These are phyloP conservation scores for Zenarchopterus dispar DNA, from an alignment of 2,797 vertebrate genomes.

Conservation along the genomic window DNA sequence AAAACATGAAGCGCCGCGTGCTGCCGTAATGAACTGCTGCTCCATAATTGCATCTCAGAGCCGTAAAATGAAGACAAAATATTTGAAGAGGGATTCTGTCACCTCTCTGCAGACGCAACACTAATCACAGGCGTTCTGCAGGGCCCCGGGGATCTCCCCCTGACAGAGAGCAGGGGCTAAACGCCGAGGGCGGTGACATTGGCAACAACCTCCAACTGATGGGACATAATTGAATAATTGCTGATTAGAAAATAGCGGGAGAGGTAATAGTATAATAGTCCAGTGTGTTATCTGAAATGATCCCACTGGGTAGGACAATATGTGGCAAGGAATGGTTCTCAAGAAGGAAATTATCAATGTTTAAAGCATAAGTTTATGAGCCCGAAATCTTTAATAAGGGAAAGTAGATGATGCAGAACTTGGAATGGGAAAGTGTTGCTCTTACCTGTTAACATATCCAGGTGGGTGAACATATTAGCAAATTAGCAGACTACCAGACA, in stretches of 20 bases:
- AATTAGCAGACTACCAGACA: slow-evolving; percentile 3
- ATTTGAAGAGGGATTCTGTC: slow-evolving; percentile 89
- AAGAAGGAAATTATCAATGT: slow-evolving; percentile 33
- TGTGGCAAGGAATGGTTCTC: slow-evolving; percentile 17
- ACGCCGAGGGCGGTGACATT: slow-evolving; percentile 74
- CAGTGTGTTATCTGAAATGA: slow-evolving; percentile 65
- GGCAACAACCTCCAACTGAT: slow-evolving; percentile 81
- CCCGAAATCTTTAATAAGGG: slow-evolving; percentile 23
- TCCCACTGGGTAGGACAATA: slow-evolving; percentile 62
- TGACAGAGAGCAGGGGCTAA: slow-evolving; percentile 79
- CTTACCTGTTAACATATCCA: slow-evolving; percentile 23
- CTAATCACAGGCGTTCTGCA: slow-evolving; percentile 81
- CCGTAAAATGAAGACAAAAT: slow-evolving; percentile 88
- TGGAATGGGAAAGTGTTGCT: slow-evolving; percentile 12
- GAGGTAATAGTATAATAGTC: slow-evolving; percentile 61
- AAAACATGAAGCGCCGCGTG: slow-evolving; percentile 83
- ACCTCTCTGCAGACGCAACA: slow-evolving; percentile 84
- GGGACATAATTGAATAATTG: slow-evolving; percentile 87
- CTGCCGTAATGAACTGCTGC: slow-evolving; percentile 85
- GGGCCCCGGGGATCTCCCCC: slow-evolving; percentile 71
- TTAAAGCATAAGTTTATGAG: slow-evolving; percentile 19
- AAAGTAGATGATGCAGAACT: slow-evolving; percentile 35
- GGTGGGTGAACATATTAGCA: slow-evolving; percentile 28
- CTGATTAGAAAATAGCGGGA: slow-evolving; percentile 78
- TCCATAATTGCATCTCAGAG: slow-evolving; percentile 84